phyloP scores from a whole-genome alignment of 2,797 vertebrate species.

The Chiroxiphia lanceolata region DNA sequence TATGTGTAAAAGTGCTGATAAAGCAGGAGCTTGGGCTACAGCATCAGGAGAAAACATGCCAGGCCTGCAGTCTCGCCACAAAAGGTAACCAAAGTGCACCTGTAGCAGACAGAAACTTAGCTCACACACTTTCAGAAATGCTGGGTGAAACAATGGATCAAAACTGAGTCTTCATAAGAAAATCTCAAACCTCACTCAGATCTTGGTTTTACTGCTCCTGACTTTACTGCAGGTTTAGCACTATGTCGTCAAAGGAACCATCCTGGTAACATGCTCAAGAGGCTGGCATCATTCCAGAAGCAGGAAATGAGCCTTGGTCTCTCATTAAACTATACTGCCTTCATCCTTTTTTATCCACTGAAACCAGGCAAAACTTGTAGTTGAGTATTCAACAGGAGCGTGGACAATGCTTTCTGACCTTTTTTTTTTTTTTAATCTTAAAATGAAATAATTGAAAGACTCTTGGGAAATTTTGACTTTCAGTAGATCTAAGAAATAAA shows the following conservation, averaged over 20 bases:
- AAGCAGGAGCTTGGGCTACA: neutral
- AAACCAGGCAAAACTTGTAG: neutral
- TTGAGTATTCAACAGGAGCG: neutral
- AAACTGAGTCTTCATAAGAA: neutral
- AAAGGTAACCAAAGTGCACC: neutral
- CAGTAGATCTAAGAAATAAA: neutral
- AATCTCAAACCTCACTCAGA: neutral
- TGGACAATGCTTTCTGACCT: neutral
- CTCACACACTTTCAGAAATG: neutral
- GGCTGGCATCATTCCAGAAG: neutral
- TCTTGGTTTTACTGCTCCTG: neutral
- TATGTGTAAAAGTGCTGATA: neutral
- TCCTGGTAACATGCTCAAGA: neutral
- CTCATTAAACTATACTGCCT: neutral
- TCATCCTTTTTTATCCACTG: neutral
- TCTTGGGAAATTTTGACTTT: neutral
- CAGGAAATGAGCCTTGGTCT: neutral
- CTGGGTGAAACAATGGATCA: neutral
- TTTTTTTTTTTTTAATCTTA: neutral
- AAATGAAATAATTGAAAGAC: neutral
- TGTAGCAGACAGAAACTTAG: neutral
- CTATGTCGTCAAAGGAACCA: neutral
- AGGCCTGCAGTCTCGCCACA: neutral
- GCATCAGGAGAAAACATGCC: neutral
- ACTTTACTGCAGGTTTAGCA: neutral